Conservation (phyloP, 2,797 vertebrate species). For the Scolopax rusticola region DNA sequence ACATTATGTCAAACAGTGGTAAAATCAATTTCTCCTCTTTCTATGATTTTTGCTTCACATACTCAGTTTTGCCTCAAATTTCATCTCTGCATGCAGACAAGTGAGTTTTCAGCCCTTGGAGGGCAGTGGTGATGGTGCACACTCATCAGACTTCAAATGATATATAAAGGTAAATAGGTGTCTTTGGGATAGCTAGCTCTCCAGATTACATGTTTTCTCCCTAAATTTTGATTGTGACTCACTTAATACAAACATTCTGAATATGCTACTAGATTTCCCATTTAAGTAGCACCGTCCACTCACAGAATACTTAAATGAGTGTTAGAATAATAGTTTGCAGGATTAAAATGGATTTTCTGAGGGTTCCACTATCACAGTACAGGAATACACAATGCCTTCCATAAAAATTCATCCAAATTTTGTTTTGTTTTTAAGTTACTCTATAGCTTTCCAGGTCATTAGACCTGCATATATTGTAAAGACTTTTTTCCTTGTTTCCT, state of each 20-base stretch:
- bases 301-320: neutral
- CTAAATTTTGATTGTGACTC: neutral
- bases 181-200: neutral
- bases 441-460: neutral
- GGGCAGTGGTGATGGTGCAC: neutral
- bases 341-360: neutral
- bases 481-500: neutral
- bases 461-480: neutral
- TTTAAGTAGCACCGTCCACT: neutral
- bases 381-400: neutral
- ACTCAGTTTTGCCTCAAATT: neutral
- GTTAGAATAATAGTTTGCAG: neutral
- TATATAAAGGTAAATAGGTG: neutral
- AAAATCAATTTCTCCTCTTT: neutral
- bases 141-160: neutral
- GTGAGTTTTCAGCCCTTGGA: neutral
- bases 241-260: neutral
- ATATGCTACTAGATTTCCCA: neutral
- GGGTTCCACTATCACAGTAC: neutral
- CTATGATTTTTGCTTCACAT: neutral
- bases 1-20: neutral
- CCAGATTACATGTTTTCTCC: neutral
- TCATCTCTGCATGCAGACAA: neutral
- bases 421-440: neutral
- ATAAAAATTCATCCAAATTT: neutral